Evolutionary conservation across 37 sponge, comb jelly and placozoan species (phyloP).

Genomic region (Hormiphora californensis): DNA sequence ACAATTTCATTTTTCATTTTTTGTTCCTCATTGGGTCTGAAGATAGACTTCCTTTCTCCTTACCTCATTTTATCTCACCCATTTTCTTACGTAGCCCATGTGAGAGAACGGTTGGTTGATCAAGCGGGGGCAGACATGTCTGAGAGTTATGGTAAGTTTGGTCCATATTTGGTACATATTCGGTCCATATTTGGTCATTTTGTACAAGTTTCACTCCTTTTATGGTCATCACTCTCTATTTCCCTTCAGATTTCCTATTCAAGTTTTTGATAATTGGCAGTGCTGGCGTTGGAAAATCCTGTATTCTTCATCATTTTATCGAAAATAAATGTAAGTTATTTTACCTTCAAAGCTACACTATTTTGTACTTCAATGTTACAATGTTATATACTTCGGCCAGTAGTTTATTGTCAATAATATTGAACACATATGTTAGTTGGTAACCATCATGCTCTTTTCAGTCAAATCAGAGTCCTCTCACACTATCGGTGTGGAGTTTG

Average conservation of each 20-base stretch:
- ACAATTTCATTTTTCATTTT: too few relatives aligned
- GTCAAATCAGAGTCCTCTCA: slow-evolving; percentile 97
- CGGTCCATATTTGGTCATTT: background rate
- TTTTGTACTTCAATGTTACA: background rate
- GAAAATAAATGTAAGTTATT: slow-evolving; percentile 90
- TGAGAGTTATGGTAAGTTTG: background rate
- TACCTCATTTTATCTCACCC: too few relatives aligned
- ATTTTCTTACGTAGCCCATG: too few relatives aligned
- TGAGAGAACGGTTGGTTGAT: too few relatives aligned
- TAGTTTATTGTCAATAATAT: too few relatives aligned
- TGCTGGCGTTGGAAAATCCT: slow-evolving; percentile 99
- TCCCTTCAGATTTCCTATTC: slow-evolving; percentile 86
- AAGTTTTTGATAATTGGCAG: slow-evolving; percentile 99
- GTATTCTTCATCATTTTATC: slow-evolving; percentile 96
- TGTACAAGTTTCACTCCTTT: background rate
- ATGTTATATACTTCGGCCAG: too few relatives aligned
- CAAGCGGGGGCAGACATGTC: background rate
- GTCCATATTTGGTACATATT: background rate
- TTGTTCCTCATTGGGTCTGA: too few relatives aligned
- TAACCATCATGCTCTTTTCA: background rate
- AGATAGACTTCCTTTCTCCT: too few relatives aligned
- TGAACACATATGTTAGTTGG: background rate
- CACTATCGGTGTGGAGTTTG: slow-evolving; percentile 99
- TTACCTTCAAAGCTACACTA: background rate
- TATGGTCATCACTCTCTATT: too few relatives aligned